Evolutionary conservation across 1,140 invertebrate species (phyloP), one percentile per base, ranked within the genome.

Genomic region (Globodera rostochiensis): DNA sequence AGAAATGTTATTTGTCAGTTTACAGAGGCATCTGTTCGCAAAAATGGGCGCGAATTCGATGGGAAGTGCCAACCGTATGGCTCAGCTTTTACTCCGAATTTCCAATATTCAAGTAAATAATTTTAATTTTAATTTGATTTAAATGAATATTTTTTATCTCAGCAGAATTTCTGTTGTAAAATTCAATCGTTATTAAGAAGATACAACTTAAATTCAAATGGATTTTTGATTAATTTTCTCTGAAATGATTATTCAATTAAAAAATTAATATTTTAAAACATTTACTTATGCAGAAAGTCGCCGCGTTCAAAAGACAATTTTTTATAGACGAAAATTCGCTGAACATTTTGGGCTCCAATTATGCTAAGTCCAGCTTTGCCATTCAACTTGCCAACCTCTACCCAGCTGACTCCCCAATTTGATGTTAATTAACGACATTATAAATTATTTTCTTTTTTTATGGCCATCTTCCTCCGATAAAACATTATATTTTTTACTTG

Each of bases 271-370:
- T 25, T 25, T 25, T 25, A 25, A 25, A 15, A 9, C 67, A 71
- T 83, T 60, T 6, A 25, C 7, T 80, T 47, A 86, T 88, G 82
- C 74, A 87, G 86, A 87, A 87, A 88, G 87, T 87, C 3, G 88
- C 87, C 1, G 87, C 87, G 7, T 87, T 88, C 82, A 87, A 87
- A 74, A 66, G 87, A n/a, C 87, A 87, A 73, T 89, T 88, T 15
- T 66, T 87, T 11, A 11, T 53, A 15, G 83, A 74, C 46, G 85
- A 85, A 3, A 87, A 87, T 25, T 88, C 85, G 53, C 87, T 84
- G 6, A 87, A 85, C 66, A 80, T 87, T n/a, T 75, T 89, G 50
- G 84, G 88, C 79, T 9, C 67, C 11, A 70, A 70, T 70, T 45
- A 8, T 70, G 69, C 81, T n/a, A 87, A 87, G 15, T 88, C 85